Base-by-base conservation (phyloP, 2,888 invertebrate species). In the Drosophila histrio region DNA sequence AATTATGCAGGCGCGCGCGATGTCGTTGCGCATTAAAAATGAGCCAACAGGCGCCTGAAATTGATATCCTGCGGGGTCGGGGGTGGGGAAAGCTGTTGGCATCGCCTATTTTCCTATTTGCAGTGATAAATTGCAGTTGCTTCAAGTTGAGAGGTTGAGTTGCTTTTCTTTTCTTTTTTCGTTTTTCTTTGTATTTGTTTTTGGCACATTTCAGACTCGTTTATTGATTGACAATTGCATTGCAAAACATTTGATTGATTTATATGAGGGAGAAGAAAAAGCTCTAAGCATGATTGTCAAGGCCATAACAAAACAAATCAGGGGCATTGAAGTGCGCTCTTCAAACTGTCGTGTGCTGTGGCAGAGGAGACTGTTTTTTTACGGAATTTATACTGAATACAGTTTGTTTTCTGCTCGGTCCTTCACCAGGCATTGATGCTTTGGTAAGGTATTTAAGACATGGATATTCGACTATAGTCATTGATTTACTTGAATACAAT, bases 21-120 rank as follows among this genome's bases (percentile, higher is more conserved):
- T 86, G 84, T 86, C 80, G 80, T 77, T 70, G 77, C 72, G 85
- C 81, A 79, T 83, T 82, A 74, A 81, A 85, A 85, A 87, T 82
- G 86, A 70, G 72, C 67, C 64, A 39, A 44, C 59, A 36, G 65
- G 54, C 79, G 57, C 39, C 61, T 73, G 80, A 79, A 85, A 83
- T 87, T 78, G 87, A 87, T 81, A 84, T 81, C 58, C 56, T 47
- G 52, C 26, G 28, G 53, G 36, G n/a, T n/a, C n/a, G n/a, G 2
- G 32, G 24, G 32, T 9, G 2, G 28, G 9, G 28, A 24, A 17
- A 6, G 15, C 21, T 17, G 36, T 41, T 21, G 36, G 24, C 66
- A 38, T 11, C 30, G 22, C 30, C 38, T 21, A 65, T 61, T 65
- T 68, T 24, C 13, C 38, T 38, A 61, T 62, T 65, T 68, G 65